A percentile compares a stretch with the other conserved stretches of the same genome.
These are phyloP conservation scores for Grallaria varia DNA, from an alignment of 2,113 vertebrate species.

Conservation along the genomic window DNA sequence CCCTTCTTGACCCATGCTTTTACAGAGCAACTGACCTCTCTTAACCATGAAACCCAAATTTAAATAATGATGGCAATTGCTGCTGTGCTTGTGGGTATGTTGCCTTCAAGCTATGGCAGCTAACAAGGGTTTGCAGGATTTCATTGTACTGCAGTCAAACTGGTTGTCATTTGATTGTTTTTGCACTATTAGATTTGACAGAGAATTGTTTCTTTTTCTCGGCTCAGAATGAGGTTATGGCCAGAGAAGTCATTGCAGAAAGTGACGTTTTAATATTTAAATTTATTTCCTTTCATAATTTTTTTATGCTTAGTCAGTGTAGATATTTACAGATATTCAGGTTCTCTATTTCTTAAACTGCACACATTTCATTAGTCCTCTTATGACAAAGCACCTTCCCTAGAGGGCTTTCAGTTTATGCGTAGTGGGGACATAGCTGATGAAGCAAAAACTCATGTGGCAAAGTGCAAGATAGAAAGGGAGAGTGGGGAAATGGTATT, in stretches of 20 bases:
- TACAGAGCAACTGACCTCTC: neutral
- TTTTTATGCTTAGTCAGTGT: neutral
- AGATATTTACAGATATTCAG: neutral
- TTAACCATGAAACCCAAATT: neutral
- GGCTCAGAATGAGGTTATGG: neutral
- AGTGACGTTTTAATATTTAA: neutral
- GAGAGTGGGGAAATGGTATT: neutral
- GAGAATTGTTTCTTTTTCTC: neutral
- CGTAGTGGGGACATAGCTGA: neutral
- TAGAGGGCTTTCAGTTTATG: neutral
- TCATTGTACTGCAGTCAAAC: neutral
- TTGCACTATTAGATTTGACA: constrained; percentile 14
- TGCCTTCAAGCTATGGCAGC: constrained; percentile 17
- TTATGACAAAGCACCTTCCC: neutral
- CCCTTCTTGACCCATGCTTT: neutral
- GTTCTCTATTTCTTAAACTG: neutral
- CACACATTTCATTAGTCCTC: neutral
- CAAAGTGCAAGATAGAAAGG: neutral
- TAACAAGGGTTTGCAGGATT: constrained; percentile 30
- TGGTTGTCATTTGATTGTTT: neutral
- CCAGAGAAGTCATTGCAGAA: neutral
- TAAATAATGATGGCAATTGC: constrained; percentile 29
- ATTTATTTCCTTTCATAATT: neutral
- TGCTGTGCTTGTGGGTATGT: neutral
- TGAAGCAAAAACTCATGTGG: neutral